These are phyloP conservation scores for Acleris sparsana DNA, from an alignment of 2,888 invertebrate species.

Conservation along the genomic window DNA sequence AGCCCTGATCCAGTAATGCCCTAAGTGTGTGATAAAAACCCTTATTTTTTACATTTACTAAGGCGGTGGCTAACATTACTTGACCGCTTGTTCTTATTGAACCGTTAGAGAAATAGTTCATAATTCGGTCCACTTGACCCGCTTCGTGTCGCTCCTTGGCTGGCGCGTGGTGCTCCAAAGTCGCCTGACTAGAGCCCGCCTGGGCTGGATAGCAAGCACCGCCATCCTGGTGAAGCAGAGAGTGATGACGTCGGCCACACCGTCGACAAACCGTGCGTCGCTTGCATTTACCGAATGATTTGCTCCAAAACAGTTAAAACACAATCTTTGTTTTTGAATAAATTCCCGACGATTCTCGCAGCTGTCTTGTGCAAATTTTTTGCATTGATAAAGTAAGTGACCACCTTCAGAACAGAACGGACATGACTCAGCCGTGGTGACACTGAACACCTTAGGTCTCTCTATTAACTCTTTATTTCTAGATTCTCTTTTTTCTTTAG, in stretches of 20 bases:
- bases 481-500: constrained; percentile 5
- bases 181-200: not conserved
- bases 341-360: constrained; percentile 29
- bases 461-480: not conserved
- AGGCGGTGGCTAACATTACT: constrained; percentile 38
- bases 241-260: constrained; percentile 38
- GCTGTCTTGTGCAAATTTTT: constrained; percentile 34
- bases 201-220: constrained; percentile 3
- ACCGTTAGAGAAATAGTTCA: constrained; percentile 33
- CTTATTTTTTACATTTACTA: constrained; percentile 32
- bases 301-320: constrained; percentile 38
- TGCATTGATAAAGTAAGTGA: constrained; percentile 37
- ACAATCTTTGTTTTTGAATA: constrained; percentile 33
- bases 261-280: constrained; percentile 32
- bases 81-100: constrained; percentile 28
- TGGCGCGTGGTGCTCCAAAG: not conserved
- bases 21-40: constrained; percentile 20
- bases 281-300: constrained; percentile 37
- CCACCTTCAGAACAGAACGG: constrained; percentile 21
- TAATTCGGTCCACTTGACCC: constrained; percentile 10
- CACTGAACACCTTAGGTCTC: constrained; percentile 9
- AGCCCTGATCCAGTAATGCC: constrained; percentile 38
- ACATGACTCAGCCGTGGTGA: constrained; percentile 11
- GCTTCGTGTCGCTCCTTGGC: constrained; percentile 16
- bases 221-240: constrained; percentile 36